Evolutionary conservation across 2,888 invertebrate genomes (phyloP).

Genomic region (Diaperis boleti): DNA sequence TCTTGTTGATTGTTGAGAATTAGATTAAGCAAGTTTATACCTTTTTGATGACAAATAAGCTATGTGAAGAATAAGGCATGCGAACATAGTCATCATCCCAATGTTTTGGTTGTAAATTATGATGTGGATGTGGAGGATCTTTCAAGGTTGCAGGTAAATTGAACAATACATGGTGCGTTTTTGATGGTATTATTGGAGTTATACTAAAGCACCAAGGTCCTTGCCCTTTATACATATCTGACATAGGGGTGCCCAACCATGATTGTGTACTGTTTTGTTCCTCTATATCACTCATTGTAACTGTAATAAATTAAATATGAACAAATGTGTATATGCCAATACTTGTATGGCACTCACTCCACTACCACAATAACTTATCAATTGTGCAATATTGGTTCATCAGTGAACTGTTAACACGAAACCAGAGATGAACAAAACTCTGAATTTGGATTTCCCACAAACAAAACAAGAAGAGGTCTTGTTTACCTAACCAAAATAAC

Average conservation of each 20-base stretch:
- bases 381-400: no score
- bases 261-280: slow-evolving; percentile 42
- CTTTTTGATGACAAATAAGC: slow-evolving; percentile 78
- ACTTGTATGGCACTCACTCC: no score
- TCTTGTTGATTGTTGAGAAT: no score
- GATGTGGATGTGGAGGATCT: slow-evolving; percentile 73
- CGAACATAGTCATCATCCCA: slow-evolving; percentile 89
- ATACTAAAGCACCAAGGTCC: slow-evolving; percentile 64
- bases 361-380: no score
- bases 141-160: slow-evolving; percentile 71
- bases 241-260: slow-evolving; percentile 67
- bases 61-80: slow-evolving; percentile 86
- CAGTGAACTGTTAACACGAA: no score
- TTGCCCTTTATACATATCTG: slow-evolving; percentile 65
- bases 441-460: no score
- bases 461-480: no score
- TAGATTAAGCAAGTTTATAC: slow-evolving; percentile 65
- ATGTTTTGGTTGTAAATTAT: slow-evolving; percentile 71
- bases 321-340: no score
- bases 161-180: slow-evolving; percentile 77
- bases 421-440: no score
- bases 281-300: slow-evolving; percentile 10
- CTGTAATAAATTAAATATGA: not conserved
- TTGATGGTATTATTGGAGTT: slow-evolving; percentile 72
- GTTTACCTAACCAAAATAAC: no score